These are phyloP conservation scores for Enteromius viviparus DNA, from an alignment of 2,797 vertebrate species.

Conservation along the genomic window DNA sequence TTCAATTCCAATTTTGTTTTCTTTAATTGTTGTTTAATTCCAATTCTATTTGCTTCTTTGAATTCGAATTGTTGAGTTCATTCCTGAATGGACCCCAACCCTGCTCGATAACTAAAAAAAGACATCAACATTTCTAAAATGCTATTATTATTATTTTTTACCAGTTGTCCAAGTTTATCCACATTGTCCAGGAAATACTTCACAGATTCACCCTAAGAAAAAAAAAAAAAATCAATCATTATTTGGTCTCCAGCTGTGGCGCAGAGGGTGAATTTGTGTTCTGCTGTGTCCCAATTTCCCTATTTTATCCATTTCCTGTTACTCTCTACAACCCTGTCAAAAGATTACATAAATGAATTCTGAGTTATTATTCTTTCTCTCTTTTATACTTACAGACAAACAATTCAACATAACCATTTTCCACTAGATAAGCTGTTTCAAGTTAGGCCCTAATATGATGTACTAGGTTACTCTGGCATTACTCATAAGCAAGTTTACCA, in stretches of 20 bases:
- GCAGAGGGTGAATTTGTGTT: background rate
- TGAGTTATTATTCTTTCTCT: background rate
- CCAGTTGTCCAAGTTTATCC: constrained; percentile 92
- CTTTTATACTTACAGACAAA: background rate
- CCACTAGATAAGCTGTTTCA: background rate
- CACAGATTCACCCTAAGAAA: constrained; percentile 93
- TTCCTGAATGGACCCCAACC: no score
- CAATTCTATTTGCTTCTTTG: no score
- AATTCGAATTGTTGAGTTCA: no score
- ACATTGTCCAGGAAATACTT: constrained; percentile 99
- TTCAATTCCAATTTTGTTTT: no score
- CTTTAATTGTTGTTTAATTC: no score
- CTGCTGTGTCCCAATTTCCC: background rate
- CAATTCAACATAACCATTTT: background rate
- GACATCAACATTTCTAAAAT: constrained; percentile 41
- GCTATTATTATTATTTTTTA: constrained; percentile 73
- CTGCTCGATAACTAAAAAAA: background rate
- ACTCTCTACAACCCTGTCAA: background rate
- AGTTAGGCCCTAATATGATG: background rate
- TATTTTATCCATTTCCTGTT: background rate
- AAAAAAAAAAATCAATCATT: constrained; percentile 63
- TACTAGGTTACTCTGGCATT: background rate
- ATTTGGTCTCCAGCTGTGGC: constrained; percentile 4
- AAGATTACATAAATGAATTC: background rate
- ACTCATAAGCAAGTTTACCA: background rate